Base-by-base conservation (phyloP, 2,888 invertebrate species). In the Hirtodrosophila alboralis region DNA sequence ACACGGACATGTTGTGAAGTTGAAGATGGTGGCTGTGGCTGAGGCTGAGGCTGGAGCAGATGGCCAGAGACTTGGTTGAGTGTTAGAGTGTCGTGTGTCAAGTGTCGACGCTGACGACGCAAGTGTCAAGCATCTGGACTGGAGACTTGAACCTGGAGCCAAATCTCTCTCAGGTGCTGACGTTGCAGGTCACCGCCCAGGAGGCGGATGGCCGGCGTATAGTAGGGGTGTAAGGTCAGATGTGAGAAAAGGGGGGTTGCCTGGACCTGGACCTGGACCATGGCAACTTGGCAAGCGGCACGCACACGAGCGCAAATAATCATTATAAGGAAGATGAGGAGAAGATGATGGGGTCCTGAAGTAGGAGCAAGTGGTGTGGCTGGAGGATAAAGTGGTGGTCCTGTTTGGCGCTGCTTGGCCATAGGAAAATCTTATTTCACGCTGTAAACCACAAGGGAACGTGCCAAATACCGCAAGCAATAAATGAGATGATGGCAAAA, bases 401-500 rank as follows among this genome's bases (percentile, higher is more conserved):
- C 26, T 40, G 53, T 27, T n/a, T 23, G 53, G 12, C 21, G 34
- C 30, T 31, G 48, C 45, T 36, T 43, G 43, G 80, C 60, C 58
- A 63, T 67, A 75, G 71, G 77, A 80, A 84, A 84, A 86, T 86
- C 81, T 75, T 84, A 86, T 86, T 86, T 84, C 81, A 84, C 84
- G 84, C 81, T 75, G 76, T 70, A 84, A 80, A 75, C 84, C 84
- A 84, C 86, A 86, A 80, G 81, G 86, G 84, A 84, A 84, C 86
- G 84, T 80, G 84, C 73, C 86, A 79, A 75, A 83, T 69, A 83
- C 83, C 85, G 83, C 83, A 80, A 80, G 84, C 84, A 84, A 79
- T 79, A 83, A 79, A 79, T 79, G 79, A 83, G 76, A 73, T 65
- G 76, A 79, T 59, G 67, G 71, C 75, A 65, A 74, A 61, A 72